phyloP scores from a whole-genome alignment of 1,140 invertebrate species.

The Epicauta chinensis region DNA sequence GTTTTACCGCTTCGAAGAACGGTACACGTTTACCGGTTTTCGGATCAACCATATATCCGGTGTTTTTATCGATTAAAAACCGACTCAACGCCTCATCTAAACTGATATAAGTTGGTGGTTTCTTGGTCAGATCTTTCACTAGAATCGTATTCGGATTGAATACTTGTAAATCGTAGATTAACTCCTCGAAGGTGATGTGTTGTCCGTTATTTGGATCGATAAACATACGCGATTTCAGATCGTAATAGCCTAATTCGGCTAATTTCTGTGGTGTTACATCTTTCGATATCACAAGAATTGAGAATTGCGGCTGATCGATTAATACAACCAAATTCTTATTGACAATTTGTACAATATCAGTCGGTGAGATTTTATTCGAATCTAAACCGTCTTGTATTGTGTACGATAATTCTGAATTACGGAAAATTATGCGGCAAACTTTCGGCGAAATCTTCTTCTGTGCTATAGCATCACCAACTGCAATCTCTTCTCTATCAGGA shows the following conservation, averaged over 20 bases:
- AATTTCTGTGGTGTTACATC: conserved; percentile 59
- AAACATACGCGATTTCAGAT: conserved; percentile 67
- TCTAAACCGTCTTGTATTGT: conserved; percentile 58
- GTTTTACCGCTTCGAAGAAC: conserved; percentile 77
- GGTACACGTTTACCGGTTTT: conserved; percentile 72
- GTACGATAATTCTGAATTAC: conserved; percentile 50
- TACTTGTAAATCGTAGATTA: conserved; percentile 66
- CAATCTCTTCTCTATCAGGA: conserved; percentile 2
- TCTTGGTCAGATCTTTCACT: conserved; percentile 68
- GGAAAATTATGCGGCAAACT: conserved; percentile 58
- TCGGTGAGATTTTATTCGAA: conserved; percentile 57
- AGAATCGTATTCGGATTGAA: conserved; percentile 69
- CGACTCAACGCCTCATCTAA: conserved; percentile 68
- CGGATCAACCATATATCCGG: conserved; percentile 76
- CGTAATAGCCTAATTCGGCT: conserved; percentile 65
- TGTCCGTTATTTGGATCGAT: conserved; percentile 69
- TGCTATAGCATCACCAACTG: conserved; percentile 64
- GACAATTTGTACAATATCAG: conserved; percentile 59
- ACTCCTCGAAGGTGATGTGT: conserved; percentile 68
- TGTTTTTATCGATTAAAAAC: conserved; percentile 66
- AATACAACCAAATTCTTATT: conserved; percentile 46
- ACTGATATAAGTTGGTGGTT: conserved; percentile 59
- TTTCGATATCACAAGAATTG: conserved; percentile 48
- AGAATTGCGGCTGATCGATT: conserved; percentile 36
- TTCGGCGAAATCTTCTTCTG: conserved; percentile 67